A percentile compares a stretch with the other conserved stretches of the same genome.
These are phyloP conservation scores for Mythimna lalbum DNA, from an alignment of 2,888 invertebrate genomes.

Conservation along the genomic window DNA sequence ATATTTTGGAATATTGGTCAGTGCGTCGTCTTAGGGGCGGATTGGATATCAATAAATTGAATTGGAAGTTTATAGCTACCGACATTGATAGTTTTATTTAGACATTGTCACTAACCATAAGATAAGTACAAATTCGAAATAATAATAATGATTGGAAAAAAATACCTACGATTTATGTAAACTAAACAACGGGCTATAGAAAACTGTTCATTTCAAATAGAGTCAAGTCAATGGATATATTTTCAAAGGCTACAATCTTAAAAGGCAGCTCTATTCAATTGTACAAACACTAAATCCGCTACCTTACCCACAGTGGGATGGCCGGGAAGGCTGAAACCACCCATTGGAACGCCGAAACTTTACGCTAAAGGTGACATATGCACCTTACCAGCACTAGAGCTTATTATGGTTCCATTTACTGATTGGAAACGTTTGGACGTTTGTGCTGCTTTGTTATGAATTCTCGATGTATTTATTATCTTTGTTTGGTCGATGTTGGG, in stretches of 20 bases:
- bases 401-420: slow-evolving; percentile 68
- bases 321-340: slow-evolving; percentile 36
- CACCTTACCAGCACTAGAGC: slow-evolving; percentile 67
- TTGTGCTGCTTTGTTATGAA: slow-evolving; percentile 18
- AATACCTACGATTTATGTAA: not conserved
- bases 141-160: too few relatives aligned
- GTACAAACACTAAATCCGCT: slow-evolving; percentile 29
- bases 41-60: too few relatives aligned
- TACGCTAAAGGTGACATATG: slow-evolving; percentile 73
- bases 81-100: too few relatives aligned
- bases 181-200: not conserved
- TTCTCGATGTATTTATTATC: slow-evolving; percentile 10
- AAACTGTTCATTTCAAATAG: not conserved
- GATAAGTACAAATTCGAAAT: too few relatives aligned
- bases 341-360: slow-evolving; percentile 64
- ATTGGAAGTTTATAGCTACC: too few relatives aligned
- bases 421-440: slow-evolving; percentile 49
- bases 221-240: not conserved
- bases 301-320: slow-evolving; percentile 19
- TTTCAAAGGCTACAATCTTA: not conserved
- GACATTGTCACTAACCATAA: too few relatives aligned
- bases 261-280: slow-evolving; percentile 1
- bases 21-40: too few relatives aligned
- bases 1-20: too few relatives aligned
- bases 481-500: not conserved